A percentile compares a stretch with the other conserved stretches of the same genome.
Evolutionary conservation across 2,797 vertebrate genomes (phyloP).

Genomic region (Peromyscus melanophrys): DNA sequence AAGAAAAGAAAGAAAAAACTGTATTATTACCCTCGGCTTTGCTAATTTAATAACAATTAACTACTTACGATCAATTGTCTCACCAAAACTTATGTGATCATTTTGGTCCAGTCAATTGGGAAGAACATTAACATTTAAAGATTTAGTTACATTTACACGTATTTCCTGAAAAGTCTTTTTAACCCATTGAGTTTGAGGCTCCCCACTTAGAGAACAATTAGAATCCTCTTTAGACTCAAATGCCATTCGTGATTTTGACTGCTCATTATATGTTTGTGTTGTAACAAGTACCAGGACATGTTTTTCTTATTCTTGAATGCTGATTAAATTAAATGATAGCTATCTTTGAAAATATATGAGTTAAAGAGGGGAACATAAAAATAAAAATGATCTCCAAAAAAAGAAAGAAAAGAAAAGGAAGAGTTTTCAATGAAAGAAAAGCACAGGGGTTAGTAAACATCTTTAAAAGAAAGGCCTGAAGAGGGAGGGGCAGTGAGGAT

Average conservation of each 20-base stretch:
- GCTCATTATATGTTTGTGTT: background rate
- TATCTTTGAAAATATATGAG: background rate
- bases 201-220: background rate
- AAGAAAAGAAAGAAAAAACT: background rate
- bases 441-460: background rate
- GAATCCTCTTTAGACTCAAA: background rate
- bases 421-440: background rate
- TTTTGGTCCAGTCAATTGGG: background rate
- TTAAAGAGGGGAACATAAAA: background rate
- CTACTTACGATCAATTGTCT: background rate
- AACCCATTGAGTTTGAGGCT: background rate
- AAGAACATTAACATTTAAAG: background rate
- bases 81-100: background rate
- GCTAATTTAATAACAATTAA: background rate
- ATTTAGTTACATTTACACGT: background rate
- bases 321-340: slow-evolving; percentile 17
- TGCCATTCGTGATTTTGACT: background rate
- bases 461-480: background rate
- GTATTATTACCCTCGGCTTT: background rate
- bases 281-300: background rate
- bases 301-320: background rate
- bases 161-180: slow-evolving; percentile 1
- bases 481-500: too few relatives aligned
- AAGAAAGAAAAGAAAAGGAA: background rate
- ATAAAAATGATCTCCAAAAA: background rate